Percentiles rank a stretch among this genome's conserved stretches.
These are phyloP conservation scores for Eretmochelys imbricata DNA, from an alignment of 2,113 vertebrate species.

Conservation along the genomic window DNA sequence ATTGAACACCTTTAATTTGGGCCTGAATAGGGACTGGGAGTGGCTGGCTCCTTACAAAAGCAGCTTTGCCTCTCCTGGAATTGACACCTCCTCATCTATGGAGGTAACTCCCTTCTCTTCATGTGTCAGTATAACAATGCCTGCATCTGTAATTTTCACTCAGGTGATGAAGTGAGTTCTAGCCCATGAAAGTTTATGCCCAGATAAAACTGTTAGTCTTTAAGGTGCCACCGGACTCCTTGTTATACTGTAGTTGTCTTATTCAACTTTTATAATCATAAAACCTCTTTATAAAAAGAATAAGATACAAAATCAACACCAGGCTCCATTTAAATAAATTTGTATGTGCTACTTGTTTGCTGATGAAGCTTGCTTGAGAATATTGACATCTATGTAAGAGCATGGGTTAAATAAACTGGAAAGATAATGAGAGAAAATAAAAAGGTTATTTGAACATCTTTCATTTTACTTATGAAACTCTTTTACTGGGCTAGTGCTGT, in stretches of 20 bases:
- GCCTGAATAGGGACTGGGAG: too few relatives aligned
- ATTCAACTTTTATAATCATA: not conserved
- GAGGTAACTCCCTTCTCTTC: too few relatives aligned
- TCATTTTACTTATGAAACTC: not conserved
- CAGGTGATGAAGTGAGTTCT: too few relatives aligned
- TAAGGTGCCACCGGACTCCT: too few relatives aligned
- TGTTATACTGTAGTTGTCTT: not conserved
- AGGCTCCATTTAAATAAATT: not conserved
- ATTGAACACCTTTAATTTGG: too few relatives aligned
- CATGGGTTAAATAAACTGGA: not conserved
- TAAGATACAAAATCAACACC: not conserved
- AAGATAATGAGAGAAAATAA: not conserved
- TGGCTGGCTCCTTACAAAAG: too few relatives aligned
- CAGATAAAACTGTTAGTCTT: too few relatives aligned
- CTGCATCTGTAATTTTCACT: too few relatives aligned
- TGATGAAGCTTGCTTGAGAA: not conserved
- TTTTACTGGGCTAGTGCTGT: not conserved
- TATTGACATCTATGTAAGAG: not conserved
- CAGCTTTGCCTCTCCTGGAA: too few relatives aligned
- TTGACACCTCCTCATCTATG: too few relatives aligned
- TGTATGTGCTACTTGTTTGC: not conserved
- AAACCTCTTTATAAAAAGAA: not conserved
- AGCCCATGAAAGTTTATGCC: too few relatives aligned
- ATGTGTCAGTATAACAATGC: too few relatives aligned
- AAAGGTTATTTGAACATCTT: not conserved